These are phyloP conservation scores for Stegostoma tigrinum DNA, from an alignment of 2,113 vertebrate species.

Conservation along the genomic window DNA sequence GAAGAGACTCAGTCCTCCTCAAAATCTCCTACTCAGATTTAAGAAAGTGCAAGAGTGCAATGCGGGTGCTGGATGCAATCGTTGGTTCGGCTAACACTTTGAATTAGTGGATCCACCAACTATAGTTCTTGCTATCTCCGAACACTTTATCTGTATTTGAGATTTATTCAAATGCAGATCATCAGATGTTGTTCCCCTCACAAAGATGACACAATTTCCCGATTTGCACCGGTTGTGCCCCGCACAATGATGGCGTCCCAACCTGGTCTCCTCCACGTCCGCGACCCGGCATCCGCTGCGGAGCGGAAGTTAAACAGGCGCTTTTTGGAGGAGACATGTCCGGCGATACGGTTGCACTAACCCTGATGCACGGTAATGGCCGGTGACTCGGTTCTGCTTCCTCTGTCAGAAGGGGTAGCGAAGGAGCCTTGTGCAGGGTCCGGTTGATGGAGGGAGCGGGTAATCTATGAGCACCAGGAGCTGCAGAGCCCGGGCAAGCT, in stretches of 20 bases:
- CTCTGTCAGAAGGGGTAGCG: slow-evolving; percentile 40
- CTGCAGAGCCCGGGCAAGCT: too few species aligned
- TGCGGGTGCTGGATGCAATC: background rate
- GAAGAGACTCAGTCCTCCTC: background rate
- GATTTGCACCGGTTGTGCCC: background rate
- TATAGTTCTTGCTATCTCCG: too few species aligned
- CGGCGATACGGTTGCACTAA: slow-evolving; percentile 23
- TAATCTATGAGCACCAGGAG: too few species aligned
- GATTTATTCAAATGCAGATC: too few species aligned
- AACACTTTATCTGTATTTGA: too few species aligned
- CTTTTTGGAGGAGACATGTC: background rate
- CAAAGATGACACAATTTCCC: background rate
- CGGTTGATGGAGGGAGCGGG: too few species aligned
- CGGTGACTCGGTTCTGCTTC: slow-evolving; percentile 47
- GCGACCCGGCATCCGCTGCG: background rate
- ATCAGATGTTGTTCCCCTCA: background rate
- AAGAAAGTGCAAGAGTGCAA: background rate
- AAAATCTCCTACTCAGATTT: background rate
- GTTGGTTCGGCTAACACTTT: background rate
- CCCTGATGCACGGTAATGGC: slow-evolving; percentile 43
- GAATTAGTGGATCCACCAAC: background rate
- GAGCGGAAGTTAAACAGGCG: rapidly evolving
- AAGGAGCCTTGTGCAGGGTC: too few species aligned
- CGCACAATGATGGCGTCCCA: background rate
- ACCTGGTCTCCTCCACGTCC: background rate